Conservation (phyloP, 1,140 invertebrate genomes). For the Rhagoletis zephyria region DNA sequence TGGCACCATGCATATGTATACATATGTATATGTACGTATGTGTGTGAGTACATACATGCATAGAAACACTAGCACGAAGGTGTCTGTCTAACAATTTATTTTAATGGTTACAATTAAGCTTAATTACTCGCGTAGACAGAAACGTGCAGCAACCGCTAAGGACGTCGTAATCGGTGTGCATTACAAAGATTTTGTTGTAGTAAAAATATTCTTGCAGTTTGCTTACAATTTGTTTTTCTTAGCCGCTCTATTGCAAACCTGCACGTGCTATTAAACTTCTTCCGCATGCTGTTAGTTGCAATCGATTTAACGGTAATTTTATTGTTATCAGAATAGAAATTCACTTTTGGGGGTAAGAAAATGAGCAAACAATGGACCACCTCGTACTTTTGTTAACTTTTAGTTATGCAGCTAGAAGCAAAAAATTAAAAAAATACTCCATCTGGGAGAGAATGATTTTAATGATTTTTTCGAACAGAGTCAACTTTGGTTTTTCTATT, state of each 20-base stretch:
- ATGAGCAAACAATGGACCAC: too few species aligned
- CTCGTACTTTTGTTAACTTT: too few species aligned
- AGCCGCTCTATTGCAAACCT: not conserved
- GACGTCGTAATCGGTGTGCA: not conserved
- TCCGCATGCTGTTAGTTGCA: not conserved
- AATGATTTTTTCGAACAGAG: too few species aligned
- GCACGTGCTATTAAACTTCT: not conserved
- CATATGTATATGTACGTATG: not conserved
- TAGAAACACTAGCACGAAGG: slow-evolving; percentile 71
- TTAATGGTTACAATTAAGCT: slow-evolving; percentile 73
- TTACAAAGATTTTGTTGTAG: slow-evolving; percentile 20
- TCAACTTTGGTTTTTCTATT: too few species aligned
- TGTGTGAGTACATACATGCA: not conserved
- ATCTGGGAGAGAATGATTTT: too few species aligned
- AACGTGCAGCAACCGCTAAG: slow-evolving; percentile 63
- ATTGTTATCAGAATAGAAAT: too few species aligned
- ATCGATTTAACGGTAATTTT: not conserved
- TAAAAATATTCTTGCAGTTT: slow-evolving; percentile 8
- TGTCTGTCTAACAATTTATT: slow-evolving; percentile 73
- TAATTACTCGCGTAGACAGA: slow-evolving; percentile 72
- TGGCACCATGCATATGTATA: slow-evolving; percentile 55
- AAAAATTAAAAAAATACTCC: too few species aligned
- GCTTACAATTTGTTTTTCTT: not conserved
- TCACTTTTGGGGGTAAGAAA: too few species aligned
- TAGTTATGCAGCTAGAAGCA: too few species aligned